Base-by-base conservation (phyloP, 2,797 vertebrate species). In the Pristis pectinata region DNA sequence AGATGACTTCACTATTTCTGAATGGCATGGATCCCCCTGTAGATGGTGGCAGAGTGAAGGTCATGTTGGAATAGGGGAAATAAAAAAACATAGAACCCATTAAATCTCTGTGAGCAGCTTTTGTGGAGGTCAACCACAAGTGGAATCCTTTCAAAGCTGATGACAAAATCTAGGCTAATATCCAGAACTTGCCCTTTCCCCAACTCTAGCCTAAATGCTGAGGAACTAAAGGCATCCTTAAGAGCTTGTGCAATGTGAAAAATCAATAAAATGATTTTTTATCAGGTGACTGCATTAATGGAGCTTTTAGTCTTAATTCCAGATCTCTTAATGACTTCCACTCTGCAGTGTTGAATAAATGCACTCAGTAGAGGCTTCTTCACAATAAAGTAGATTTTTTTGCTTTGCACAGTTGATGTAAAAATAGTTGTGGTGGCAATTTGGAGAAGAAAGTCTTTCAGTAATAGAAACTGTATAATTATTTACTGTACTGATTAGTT, bases 201-300 rank as follows among this genome's bases (percentile, higher is more conserved):
- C 49, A 49, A 10, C 11, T 37, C 41, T 70, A 37, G 4, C 3
- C 8, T 11, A 67, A 44, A 72, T 72, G 37, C 64, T 30, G 27
- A 93, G 11, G 24, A 74, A 74, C 13, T 49, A 93, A 44, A 93
- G 64, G 10, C 27, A 30, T 72, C 27, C 91, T 74, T 27, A 49
- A 74, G 22, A 93, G 67, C 19, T 61, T 34, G 24, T 67, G n/a
- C 64, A 44, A 41, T 44, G 64, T 41, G 41, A 49, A 93, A 91
- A 93, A 93, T 93, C 91, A 93, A 93, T 93, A 49, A 74, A 27
- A 49, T 93, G 67, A 74, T 92, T 92, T 92, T n/a, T 17, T n/a
- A 92, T 92, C 61, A 92, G 89, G 11, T 92, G 41, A 74, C 41
- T 49, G 27, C 44, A 93, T 74, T 34, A 44, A 74, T 49, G 3